Evolutionary conservation across 2,888 invertebrate species (phyloP).

Genomic region (Priapulus caudatus): DNA sequence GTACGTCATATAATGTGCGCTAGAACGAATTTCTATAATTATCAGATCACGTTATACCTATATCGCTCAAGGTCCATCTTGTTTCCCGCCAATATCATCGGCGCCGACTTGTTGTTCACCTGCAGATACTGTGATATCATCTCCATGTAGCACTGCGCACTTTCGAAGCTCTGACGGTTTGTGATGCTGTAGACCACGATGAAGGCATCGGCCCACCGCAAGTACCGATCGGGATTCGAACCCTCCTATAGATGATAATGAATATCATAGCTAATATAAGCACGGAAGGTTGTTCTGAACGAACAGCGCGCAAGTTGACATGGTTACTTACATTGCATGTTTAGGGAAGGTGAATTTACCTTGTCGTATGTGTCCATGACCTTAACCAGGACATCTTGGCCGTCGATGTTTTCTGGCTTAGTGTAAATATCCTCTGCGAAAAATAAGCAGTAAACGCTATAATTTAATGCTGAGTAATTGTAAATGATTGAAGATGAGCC

Average conservation of each 20-base stretch:
- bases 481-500: not conserved
- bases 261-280: too few species aligned
- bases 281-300: too few species aligned
- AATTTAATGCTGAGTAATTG: not conserved
- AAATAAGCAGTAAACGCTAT: not conserved
- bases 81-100: slow-evolving; percentile 40
- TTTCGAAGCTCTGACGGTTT: slow-evolving; percentile 36
- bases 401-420: slow-evolving; percentile 38
- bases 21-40: too few species aligned
- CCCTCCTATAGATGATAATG: too few species aligned
- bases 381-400: slow-evolving; percentile 36
- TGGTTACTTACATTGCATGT: too few species aligned
- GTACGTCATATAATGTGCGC: too few species aligned
- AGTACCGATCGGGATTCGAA: slow-evolving; percentile 36
- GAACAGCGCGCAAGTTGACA: too few species aligned
- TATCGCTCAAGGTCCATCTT: slow-evolving; percentile 42
- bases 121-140: slow-evolving; percentile 35
- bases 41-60: too few species aligned
- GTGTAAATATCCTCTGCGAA: slow-evolving; percentile 41
- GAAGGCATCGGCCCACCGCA: slow-evolving; percentile 42
- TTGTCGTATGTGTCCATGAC: slow-evolving; percentile 43
- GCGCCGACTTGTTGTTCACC: slow-evolving; percentile 33
- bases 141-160: slow-evolving; percentile 37
- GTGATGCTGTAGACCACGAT: slow-evolving; percentile 43
- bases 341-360: too few species aligned